Evolutionary conservation across 2,888 invertebrate genomes (phyloP).

Genomic region (Leptopilina myrica): DNA sequence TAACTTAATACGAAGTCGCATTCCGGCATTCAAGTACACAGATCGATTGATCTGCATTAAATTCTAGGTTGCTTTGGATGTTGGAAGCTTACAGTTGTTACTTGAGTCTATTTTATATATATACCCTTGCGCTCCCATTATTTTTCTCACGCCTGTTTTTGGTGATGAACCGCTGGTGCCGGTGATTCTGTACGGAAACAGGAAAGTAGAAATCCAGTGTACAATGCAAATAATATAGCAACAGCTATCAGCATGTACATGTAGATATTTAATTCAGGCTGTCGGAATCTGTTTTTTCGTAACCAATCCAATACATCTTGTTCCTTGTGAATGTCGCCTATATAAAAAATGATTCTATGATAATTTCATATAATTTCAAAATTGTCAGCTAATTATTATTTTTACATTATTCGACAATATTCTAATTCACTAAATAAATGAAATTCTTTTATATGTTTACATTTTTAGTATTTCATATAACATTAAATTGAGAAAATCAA

Average conservation of each 20-base stretch:
- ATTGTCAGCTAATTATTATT: no score
- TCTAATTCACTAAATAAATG: no score
- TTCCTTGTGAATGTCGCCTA: constrained; percentile 90
- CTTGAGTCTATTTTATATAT: constrained; percentile 38
- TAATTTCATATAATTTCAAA: not conserved
- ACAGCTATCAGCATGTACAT: constrained; percentile 95
- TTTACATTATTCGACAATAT: no score
- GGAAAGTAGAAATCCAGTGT: constrained; percentile 93
- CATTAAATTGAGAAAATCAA: no score
- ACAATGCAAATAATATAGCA: constrained; percentile 90
- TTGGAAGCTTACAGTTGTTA: constrained; percentile 48
- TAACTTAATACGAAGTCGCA: constrained; percentile 21
- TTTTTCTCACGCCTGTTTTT: constrained; percentile 82
- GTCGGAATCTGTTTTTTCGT: constrained; percentile 93
- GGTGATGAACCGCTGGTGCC: constrained; percentile 80
- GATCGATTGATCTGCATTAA: constrained; percentile 8
- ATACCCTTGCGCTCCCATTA: constrained; percentile 41
- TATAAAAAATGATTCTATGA: not conserved
- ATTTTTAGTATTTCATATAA: no score
- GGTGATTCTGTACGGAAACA: constrained; percentile 89
- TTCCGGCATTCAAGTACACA: constrained; percentile 31
- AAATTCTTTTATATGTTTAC: no score
- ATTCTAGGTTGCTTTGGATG: constrained; percentile 32
- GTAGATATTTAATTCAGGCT: constrained; percentile 94
- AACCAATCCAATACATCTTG: constrained; percentile 94